Evolutionary conservation across 2,888 invertebrate species (phyloP), one percentile per base, ranked within the genome.

Genomic region (Strigamia maritima): DNA sequence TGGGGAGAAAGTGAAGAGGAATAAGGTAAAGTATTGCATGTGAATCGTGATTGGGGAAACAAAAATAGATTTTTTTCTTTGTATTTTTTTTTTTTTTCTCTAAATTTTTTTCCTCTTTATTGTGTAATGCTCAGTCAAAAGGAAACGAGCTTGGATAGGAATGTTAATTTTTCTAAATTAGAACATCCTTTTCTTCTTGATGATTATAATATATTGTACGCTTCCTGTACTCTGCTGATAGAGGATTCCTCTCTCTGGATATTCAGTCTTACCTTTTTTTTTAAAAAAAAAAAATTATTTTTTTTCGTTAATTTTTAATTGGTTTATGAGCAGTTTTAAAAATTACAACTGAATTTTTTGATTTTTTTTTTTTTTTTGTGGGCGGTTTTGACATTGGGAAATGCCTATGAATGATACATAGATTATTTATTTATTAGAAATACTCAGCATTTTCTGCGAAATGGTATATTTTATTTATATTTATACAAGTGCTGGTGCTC

Each of bases 91-190:
- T n/a, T 40, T 40, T 40, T 40, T 40, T 40, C 10, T 40, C 3
- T 31, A 31, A 7, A 35, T 40, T 40, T 40, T 60, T 60, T 60
- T 60, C n/a, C 22, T 60, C 16, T 60, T 31, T 60, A 19, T 60
- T 60, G 60, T 60, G 60, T 60, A 60, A 60, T 60, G 60, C 2
- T 49, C 19, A 60, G 24, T 60, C 60, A 60, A 60, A 49, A 60
- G 60, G 60, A 60, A 60, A 60, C 24, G 60, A 60, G 60, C 60
- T 60, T n/a, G 60, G 60, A 60, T 60, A 24, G 60, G 60, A 60
- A 60, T 60, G 60, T 60, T 60, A 60, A 60, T 60, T 60, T 60
- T 60, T 60, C 60, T 60, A 24, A 60, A 60, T 60, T 60, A 60
- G 19, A 60, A 60, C 60, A 60, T 60, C 60, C 60, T 60, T n/a